A percentile compares a stretch with the other conserved stretches of the same genome.
phyloP scores from a whole-genome alignment of 2,888 invertebrate genomes.

The Diadromus collaris region DNA sequence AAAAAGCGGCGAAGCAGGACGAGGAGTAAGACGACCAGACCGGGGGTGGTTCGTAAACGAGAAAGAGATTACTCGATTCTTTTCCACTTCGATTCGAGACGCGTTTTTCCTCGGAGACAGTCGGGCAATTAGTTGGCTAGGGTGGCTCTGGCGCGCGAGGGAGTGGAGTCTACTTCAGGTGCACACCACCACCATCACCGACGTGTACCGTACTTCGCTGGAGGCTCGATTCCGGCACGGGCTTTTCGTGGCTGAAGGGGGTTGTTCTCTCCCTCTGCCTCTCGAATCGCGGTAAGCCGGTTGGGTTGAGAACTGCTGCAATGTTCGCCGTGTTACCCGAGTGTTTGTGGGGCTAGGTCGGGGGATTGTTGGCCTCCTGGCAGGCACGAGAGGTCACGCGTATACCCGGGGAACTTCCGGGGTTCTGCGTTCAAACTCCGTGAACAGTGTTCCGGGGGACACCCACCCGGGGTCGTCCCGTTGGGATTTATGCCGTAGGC shows the following conservation, averaged over 20 bases:
- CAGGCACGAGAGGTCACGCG: slow-evolving; percentile 42
- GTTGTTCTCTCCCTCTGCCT: not conserved
- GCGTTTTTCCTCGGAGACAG: slow-evolving; percentile 29
- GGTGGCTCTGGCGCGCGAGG: not conserved
- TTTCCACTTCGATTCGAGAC: slow-evolving; percentile 50
- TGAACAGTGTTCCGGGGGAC: slow-evolving; percentile 12
- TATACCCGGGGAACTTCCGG: slow-evolving; percentile 43
- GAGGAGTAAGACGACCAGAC: slow-evolving; percentile 15
- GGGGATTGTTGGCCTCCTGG: slow-evolving; percentile 35
- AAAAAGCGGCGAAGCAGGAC: slow-evolving; percentile 33
- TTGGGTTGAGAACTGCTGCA: slow-evolving; percentile 18
- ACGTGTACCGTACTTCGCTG: not conserved
- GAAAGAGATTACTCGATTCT: slow-evolving; percentile 54
- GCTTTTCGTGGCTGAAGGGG: slow-evolving; percentile 25
- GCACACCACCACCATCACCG: not conserved
- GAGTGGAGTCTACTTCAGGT: slow-evolving; percentile 6
- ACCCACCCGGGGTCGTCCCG: slow-evolving; percentile 24
- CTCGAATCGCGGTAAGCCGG: slow-evolving; percentile 12
- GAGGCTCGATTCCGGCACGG: slow-evolving; percentile 19
- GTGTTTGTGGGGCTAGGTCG: slow-evolving; percentile 48
- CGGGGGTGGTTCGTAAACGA: slow-evolving; percentile 43
- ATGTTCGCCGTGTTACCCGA: slow-evolving; percentile 20
- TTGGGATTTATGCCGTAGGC: slow-evolving; percentile 50
- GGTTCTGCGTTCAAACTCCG: slow-evolving; percentile 36
- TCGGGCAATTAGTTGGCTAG: slow-evolving; percentile 45